Base-by-base conservation (phyloP, 2,113 vertebrate genomes). In the Sitta europaea region DNA sequence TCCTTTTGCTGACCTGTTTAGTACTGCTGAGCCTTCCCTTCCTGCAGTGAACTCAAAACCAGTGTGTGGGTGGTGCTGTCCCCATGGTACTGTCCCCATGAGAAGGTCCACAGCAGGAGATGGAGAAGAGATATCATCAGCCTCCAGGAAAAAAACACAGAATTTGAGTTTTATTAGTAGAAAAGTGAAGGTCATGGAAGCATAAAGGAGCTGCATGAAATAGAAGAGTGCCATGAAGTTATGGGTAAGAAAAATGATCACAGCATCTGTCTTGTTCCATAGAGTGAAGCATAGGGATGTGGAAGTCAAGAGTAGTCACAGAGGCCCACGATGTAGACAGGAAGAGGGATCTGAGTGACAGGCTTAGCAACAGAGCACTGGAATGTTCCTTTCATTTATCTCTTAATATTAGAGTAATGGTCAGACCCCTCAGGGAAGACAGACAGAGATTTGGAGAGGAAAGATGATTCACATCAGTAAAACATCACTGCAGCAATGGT, bases 1-100 rank as follows among this genome's bases (percentile, higher is more conserved):
- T 72, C 10, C 47, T 87, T 36, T 63, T 51, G 14, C 10, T 59
- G 36, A 54, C 53, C 13, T 15, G 17, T 47, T 88, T 28, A 42
- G 12, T 47, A 11, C 4, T 63, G 3, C 28, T 43, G 28, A 43
- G 12, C 20, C 36, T 71, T 88, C 17, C 20, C 5, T 88, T 73
- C 79, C 29, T 36, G 15, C 23, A 45, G 22, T 50, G 15, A 67
- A 58, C 11, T 45, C 28, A 53, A 74, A 85, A 31, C 22, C 13
- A 40, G 12, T 9, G 25, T 40, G 6, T 24, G 14, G 5, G 4
- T 45, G 35, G 18, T 28, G 7, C n/a, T n/a, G n/a, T n/a, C n/a
- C n/a, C n/a, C n/a, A n/a, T n/a, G n/a, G 19, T 40, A 20, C 5
- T 51, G 23, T 70, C 20, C 22, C 5, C 14, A 20, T 0, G 0